phyloP scores from a whole-genome alignment of 2,113 vertebrate species.

The Raphicerus campestris region DNA sequence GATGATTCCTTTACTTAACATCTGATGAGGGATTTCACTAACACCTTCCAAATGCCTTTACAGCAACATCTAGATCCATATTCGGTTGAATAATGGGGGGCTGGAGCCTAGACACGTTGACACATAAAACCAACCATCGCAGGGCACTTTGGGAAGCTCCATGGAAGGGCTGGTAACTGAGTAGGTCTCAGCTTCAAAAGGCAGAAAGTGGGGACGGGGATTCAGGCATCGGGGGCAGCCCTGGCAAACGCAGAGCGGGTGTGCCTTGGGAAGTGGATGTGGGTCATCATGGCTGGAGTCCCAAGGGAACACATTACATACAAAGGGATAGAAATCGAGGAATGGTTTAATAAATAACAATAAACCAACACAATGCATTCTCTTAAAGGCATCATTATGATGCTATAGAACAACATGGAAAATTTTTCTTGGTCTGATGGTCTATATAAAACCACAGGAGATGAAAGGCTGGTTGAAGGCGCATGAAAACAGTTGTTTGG shows the following conservation, averaged over 20 bases:
- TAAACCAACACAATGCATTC: neutral
- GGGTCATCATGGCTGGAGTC: fast-evolving
- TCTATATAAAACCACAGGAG: neutral
- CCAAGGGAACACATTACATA: neutral
- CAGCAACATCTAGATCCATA: neutral
- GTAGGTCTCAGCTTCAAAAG: neutral
- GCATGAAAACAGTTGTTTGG: neutral
- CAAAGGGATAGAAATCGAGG: neutral
- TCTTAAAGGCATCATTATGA: neutral
- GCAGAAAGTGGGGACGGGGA: too few species aligned
- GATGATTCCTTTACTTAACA: neutral
- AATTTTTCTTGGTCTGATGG: fast-evolving
- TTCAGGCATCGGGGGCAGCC: neutral
- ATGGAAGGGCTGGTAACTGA: fast-evolving
- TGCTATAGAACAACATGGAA: neutral
- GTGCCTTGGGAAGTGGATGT: neutral
- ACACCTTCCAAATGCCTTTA: neutral
- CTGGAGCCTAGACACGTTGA: neutral
- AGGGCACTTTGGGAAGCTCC: too few species aligned
- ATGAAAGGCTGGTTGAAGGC: fast-evolving
- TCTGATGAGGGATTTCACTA: neutral
- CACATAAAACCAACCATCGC: fast-evolving
- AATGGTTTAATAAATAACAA: neutral
- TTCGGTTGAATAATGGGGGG: fast-evolving
- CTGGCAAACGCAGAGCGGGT: neutral